Percentiles rank a stretch among this genome's conserved stretches.
phyloP scores from a whole-genome alignment of 2,888 invertebrate species.

The Dicyrtomina minuta region DNA sequence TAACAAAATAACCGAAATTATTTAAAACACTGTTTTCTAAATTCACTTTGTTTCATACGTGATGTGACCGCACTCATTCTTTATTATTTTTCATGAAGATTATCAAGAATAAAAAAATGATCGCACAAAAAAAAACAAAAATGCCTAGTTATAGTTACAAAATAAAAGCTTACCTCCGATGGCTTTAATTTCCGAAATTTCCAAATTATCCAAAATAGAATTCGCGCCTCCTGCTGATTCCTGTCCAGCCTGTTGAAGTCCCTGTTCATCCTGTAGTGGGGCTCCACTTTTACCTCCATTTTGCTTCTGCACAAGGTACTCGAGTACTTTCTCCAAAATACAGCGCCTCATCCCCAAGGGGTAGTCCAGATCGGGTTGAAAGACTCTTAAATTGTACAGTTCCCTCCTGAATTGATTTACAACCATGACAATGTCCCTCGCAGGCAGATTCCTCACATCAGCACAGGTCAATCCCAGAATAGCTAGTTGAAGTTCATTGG shows the following conservation, averaged over 20 bases:
- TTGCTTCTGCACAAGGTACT: slow-evolving; percentile 41
- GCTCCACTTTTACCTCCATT: slow-evolving; percentile 29
- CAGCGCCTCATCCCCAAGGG: slow-evolving; percentile 45
- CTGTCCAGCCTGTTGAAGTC: too few relatives aligned
- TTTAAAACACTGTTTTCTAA: background rate
- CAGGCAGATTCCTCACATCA: slow-evolving; percentile 42
- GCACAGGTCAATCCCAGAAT: slow-evolving; percentile 49
- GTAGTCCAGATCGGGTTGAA: slow-evolving; percentile 37
- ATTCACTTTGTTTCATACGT: too few relatives aligned
- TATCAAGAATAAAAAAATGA: slow-evolving; percentile 7
- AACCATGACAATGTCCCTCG: slow-evolving; percentile 43
- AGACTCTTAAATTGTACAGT: slow-evolving; percentile 38
- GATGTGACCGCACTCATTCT: too few relatives aligned
- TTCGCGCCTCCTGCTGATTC: slow-evolving; percentile 29
- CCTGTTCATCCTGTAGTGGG: too few relatives aligned
- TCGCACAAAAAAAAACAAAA: background rate
- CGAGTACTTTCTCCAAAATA: slow-evolving; percentile 42
- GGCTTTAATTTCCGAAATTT: slow-evolving; percentile 43
- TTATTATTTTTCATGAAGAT: background rate
- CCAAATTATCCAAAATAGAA: slow-evolving; percentile 39
- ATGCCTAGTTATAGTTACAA: background rate
- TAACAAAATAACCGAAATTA: background rate
- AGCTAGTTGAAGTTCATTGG: slow-evolving; percentile 44
- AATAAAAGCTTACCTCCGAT: slow-evolving; percentile 43
- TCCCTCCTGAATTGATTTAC: slow-evolving; percentile 44